Percentiles rank a stretch among this genome's conserved stretches.
Conservation (phyloP, 2,797 vertebrate genomes). For the Anomalospiza imberbis region DNA sequence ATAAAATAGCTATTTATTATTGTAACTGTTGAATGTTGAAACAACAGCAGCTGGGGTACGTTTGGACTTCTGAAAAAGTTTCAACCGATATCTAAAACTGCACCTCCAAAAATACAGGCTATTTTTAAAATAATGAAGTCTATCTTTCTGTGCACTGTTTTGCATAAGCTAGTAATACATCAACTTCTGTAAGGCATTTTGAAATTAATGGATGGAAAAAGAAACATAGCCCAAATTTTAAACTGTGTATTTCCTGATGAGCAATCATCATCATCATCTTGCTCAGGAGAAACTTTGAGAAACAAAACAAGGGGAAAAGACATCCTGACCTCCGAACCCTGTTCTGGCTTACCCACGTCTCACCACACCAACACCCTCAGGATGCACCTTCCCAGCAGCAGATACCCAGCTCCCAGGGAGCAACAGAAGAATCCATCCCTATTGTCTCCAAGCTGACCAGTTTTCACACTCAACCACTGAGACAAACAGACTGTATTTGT, state of each 20-base stretch:
- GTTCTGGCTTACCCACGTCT: neutral
- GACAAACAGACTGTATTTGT: neutral
- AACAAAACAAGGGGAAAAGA: neutral
- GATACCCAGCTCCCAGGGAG: neutral
- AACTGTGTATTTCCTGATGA: neutral
- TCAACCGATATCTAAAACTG: neutral
- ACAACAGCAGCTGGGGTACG: neutral
- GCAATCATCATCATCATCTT: neutral
- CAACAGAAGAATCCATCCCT: neutral
- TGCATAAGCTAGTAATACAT: neutral
- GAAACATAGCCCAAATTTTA: neutral
- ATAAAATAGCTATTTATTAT: neutral
- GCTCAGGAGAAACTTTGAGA: neutral
- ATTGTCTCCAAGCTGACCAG: neutral
- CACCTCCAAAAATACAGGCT: neutral
- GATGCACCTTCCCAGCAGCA: neutral
- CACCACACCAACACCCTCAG: neutral
- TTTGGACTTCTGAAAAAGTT: neutral
- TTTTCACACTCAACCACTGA: neutral
- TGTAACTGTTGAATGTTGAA: neutral
- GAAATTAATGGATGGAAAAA: neutral
- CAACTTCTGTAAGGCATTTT: neutral
- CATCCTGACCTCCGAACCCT: neutral
- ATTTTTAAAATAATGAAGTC: neutral
- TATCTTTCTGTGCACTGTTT: neutral